Conservation (phyloP, 1,140 invertebrate species). For the Bilobella aurantiaca region DNA sequence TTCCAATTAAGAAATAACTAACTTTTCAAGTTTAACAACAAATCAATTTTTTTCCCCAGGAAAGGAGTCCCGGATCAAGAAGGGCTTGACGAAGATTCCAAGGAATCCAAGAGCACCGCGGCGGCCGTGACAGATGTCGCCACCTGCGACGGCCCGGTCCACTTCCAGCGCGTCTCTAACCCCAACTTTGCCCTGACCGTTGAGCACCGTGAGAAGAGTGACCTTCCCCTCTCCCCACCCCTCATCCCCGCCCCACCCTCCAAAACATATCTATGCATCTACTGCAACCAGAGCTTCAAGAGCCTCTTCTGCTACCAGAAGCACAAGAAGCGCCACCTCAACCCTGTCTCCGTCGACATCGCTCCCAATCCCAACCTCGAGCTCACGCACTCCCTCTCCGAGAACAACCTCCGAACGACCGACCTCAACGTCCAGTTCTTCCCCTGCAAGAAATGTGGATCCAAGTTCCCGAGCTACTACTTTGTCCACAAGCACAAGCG, state of each 20-base stretch:
- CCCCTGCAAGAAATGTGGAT: constrained; percentile 81
- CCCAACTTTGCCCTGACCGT: constrained; percentile 52
- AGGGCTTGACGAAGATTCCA: too few species aligned
- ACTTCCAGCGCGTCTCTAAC: constrained; percentile 66
- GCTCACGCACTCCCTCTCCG: constrained; percentile 7
- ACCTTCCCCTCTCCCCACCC: not conserved
- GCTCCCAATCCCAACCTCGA: constrained; percentile 21
- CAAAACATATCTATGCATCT: constrained; percentile 55
- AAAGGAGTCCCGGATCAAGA: too few species aligned
- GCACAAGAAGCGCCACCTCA: constrained; percentile 58
- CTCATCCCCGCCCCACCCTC: not conserved
- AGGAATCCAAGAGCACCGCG: too few species aligned
- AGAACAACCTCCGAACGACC: constrained; percentile 44
- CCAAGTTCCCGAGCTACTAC: constrained; percentile 83
- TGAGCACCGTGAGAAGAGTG: constrained; percentile 28
- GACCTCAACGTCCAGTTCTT: constrained; percentile 81
- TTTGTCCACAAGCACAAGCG: constrained; percentile 85
- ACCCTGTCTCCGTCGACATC: constrained; percentile 41
- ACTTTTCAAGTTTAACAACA: too few species aligned
- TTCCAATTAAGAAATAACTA: too few species aligned
- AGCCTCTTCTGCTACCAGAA: constrained; percentile 71
- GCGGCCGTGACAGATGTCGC: constrained; percentile 51
- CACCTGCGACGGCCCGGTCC: constrained; percentile 74
- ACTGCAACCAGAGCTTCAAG: constrained; percentile 69
- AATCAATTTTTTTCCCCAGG: too few species aligned